Evolutionary conservation across 1,140 invertebrate species (phyloP), one percentile per base, ranked within the genome.

Genomic region (Apolygus lucorum): DNA sequence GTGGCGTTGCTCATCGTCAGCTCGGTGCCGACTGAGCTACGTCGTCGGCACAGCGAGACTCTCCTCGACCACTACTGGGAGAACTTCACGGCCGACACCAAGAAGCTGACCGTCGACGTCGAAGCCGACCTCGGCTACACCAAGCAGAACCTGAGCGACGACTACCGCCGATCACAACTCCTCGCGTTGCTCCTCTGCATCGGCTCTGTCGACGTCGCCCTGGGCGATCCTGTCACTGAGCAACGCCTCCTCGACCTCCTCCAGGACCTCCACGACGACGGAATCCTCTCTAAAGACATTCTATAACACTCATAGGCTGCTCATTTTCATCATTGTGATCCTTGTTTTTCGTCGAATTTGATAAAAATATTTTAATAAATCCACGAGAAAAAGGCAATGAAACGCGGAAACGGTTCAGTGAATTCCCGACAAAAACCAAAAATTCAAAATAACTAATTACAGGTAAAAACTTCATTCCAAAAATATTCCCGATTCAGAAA

Each of bases 1-100:
- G 80, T 91, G 0, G 89, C 90, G 0, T 76, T 91, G 25, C 78
- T 92, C n/a, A 76, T 92, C 1, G 82, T 91, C n/a, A 90, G 88
- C 69, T 91, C 89, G 1, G 78, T 91, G 27, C 84, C 88, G 0
- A 87, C 88, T 0, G 85, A 89, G 74, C 75, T 89, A 63, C 80
- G 90, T 26, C 82, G 88, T 27, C 74, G 82, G 17, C 81, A 86
- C 71, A 86, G 84, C 0, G 79, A 84, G 11, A 74, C 78, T 0
- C 77, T 92, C 17, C 81, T 91, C 59, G 85, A 89, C 70, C 80
- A 81, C 22, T 92, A 91, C 75, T 90, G 88, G 82, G 78, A 84
- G 28, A 79, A 82, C 13, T 81, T 92, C 11, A 84, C 82, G 26
- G 76, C 73, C 0, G 63, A 69, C 52, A 83, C 84, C 74, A 76